phyloP scores from a whole-genome alignment of 1,140 invertebrate genomes.

The Saccostrea glomerata region DNA sequence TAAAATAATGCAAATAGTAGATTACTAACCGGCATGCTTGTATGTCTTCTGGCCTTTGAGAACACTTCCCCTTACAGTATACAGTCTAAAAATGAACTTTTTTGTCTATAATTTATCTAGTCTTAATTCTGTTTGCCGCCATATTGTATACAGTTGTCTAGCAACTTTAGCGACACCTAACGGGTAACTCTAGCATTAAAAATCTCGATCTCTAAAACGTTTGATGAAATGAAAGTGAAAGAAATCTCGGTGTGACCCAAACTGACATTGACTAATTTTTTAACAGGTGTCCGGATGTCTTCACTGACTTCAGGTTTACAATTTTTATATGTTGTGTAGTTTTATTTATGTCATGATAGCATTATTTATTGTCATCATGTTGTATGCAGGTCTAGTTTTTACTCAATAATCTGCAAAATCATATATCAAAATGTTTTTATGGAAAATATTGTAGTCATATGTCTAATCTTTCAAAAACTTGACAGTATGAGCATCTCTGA shows the following conservation, averaged over 20 bases:
- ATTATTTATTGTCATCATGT: too few species aligned
- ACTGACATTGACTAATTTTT: background rate
- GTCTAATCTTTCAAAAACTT: too few species aligned
- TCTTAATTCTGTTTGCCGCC: slow-evolving; percentile 17
- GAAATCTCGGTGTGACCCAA: background rate
- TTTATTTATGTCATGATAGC: background rate
- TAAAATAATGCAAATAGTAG: background rate
- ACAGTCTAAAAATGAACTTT: background rate
- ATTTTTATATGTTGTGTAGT: background rate
- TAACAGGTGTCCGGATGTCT: slow-evolving; percentile 23
- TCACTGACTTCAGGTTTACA: background rate
- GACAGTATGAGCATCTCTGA: too few species aligned
- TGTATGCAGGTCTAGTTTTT: too few species aligned
- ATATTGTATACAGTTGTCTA: slow-evolving; percentile 56
- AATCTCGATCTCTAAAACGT: background rate
- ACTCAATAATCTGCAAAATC: too few species aligned
- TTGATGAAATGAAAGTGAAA: background rate
- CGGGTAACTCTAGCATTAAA: background rate
- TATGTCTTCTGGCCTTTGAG: background rate
- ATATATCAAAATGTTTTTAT: too few species aligned
- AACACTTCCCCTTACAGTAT: background rate
- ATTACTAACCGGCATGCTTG: slow-evolving; percentile 10
- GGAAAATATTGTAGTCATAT: too few species aligned
- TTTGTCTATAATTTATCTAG: background rate
- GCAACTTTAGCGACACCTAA: slow-evolving; percentile 49